These are phyloP conservation scores for Casuarius casuarius DNA, from an alignment of 2,113 vertebrate species.

Conservation along the genomic window DNA sequence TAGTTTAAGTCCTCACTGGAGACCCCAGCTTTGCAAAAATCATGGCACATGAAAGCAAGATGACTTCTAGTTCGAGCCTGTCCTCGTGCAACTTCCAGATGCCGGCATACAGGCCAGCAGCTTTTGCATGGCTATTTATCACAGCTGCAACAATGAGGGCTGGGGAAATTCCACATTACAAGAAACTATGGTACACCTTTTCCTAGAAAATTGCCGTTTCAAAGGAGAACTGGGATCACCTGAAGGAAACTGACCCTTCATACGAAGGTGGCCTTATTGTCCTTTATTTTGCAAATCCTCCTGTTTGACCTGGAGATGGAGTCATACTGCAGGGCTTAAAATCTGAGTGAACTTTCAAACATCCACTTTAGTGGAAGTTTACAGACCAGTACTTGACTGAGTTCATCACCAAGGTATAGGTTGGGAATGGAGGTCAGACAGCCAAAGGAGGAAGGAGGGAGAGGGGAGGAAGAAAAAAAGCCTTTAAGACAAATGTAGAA, in stretches of 20 bases:
- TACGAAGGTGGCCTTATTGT: background rate
- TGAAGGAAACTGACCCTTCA: background rate
- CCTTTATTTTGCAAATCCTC: background rate
- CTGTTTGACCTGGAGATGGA: background rate
- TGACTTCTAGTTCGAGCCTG: slow-evolving; percentile 15
- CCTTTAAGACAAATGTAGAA: background rate
- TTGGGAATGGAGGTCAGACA: background rate
- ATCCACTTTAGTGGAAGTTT: rapidly evolving
- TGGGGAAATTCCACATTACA: background rate
- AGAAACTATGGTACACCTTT: background rate
- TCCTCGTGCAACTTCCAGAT: slow-evolving; percentile 48
- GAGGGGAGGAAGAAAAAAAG: background rate
- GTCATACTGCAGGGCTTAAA: background rate
- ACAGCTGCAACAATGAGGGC: background rate
- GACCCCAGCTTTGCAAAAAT: slow-evolving; percentile 58
- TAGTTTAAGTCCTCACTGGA: slow-evolving; percentile 73
- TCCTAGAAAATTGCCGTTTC: slow-evolving; percentile 2
- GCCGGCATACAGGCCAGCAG: background rate
- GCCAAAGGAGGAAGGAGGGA: background rate
- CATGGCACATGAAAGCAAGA: slow-evolving; percentile 71
- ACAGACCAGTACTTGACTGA: background rate
- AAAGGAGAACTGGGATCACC: background rate
- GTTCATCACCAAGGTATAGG: background rate
- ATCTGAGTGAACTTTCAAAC: background rate
- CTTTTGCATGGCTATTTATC: background rate